These are phyloP conservation scores for Luperina nickerlii DNA, from an alignment of 2,888 invertebrate genomes.

Conservation along the genomic window DNA sequence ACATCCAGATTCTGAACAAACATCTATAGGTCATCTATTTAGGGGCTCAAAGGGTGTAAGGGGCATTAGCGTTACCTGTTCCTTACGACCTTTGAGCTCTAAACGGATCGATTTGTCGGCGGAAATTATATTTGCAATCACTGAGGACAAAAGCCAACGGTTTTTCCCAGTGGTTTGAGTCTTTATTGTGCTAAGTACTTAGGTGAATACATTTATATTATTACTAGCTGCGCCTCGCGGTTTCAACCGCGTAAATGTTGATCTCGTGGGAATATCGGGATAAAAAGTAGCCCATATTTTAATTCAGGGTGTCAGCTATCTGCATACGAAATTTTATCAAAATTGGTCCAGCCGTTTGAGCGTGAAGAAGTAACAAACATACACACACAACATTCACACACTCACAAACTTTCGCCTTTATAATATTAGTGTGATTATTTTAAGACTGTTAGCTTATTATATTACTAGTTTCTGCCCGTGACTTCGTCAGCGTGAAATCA, in stretches of 20 bases:
- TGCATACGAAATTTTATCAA: too few relatives aligned
- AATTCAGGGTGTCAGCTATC: too few relatives aligned
- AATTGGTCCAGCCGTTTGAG: too few relatives aligned
- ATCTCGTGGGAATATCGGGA: too few relatives aligned
- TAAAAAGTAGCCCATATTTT: too few relatives aligned
- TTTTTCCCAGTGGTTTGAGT: constrained; percentile 4
- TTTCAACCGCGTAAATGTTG: too few relatives aligned
- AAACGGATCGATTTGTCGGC: constrained; percentile 36
- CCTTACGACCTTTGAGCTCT: constrained; percentile 28
- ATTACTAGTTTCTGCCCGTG: too few relatives aligned
- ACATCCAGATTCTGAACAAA: constrained; percentile 35
- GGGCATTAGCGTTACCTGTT: constrained; percentile 13
- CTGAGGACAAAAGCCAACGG: constrained; percentile 14
- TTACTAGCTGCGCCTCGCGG: background rate
- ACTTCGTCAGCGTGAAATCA: too few relatives aligned
- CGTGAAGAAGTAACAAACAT: too few relatives aligned
- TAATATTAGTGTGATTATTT: background rate
- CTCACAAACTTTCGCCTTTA: too few relatives aligned
- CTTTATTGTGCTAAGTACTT: background rate
- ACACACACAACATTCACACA: too few relatives aligned
- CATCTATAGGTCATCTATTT: constrained; percentile 39
- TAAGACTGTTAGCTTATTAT: background rate
- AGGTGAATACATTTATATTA: background rate
- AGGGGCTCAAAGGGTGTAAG: constrained; percentile 34
- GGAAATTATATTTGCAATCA: constrained; percentile 46